Evolutionary conservation across 2,113 vertebrate species (phyloP), one percentile per base, ranked within the genome.

Genomic region (Pica pica): DNA sequence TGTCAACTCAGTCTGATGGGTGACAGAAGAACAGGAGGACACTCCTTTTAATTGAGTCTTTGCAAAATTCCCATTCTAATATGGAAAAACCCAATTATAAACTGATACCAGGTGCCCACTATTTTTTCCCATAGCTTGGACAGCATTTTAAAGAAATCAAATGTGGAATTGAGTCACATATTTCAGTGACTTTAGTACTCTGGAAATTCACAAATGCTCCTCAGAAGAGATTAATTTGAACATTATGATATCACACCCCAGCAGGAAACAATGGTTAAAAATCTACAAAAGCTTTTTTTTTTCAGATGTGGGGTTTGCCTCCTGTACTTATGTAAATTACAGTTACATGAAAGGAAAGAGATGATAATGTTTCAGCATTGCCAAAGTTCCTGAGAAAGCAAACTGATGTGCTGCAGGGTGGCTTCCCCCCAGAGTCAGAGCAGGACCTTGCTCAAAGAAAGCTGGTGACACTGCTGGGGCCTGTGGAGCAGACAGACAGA

Each of bases 71-170:
- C 94, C 95, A 57, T 87, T 94, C 90, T 90, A 88, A 59, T 70
- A 41, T 76, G 98, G 97, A 92, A 98, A 98, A 98, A 91, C 97
- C 98, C 97, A 83, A 39, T 89, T 95, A 98, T 96, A 95, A 97
- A 98, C 67, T 83, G 97, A 98, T 97, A 98, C 96, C 86, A 70
- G 49, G 74, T 95, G 91, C 97, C 97, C 96, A 97, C 97, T 96
- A 41, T 84, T 96, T 97, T 97, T 97, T 93, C 97, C 84, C 89
- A 71, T 95, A 85, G 28, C 94, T 93, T 91, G 94, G 95, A 96
- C 57, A 78, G 88, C 81, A 81, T 96, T 93, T 91, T 95, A 91
- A 89, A 90, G 56, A 92, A 93, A 63, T 83, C 94, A 92, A 86
- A 95, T 1, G 46, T 95, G 91, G 74, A 94, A 97, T 87, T 98